Evolutionary conservation across 2,888 invertebrate species (phyloP).

Genomic region (Sinhomidia bicolor): DNA sequence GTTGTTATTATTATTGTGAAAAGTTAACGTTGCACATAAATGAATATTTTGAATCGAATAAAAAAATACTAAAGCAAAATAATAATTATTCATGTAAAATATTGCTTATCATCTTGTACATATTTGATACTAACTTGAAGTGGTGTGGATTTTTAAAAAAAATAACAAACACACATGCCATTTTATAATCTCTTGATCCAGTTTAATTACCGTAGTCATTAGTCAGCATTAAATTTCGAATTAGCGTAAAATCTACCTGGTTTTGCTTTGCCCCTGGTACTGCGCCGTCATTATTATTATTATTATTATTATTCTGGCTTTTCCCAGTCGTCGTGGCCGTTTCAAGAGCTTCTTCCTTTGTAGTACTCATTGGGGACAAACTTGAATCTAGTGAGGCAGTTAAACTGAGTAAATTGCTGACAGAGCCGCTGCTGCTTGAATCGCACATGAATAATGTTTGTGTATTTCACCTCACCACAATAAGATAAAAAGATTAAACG

Average conservation of each 20-base stretch:
- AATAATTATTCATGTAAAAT: too few species aligned
- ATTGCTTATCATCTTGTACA: too few species aligned
- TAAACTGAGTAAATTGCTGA: not conserved
- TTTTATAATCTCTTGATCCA: too few species aligned
- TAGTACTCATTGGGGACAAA: slow-evolving; percentile 55
- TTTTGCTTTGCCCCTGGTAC: slow-evolving; percentile 46
- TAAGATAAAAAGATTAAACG: not conserved
- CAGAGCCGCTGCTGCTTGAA: slow-evolving; percentile 39
- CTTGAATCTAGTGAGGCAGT: slow-evolving; percentile 42
- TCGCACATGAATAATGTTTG: slow-evolving; percentile 27
- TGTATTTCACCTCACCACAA: not conserved
- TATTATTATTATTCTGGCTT: too few species aligned
- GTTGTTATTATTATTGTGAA: too few species aligned
- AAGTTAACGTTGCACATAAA: too few species aligned
- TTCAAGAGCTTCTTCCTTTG: slow-evolving; percentile 56
- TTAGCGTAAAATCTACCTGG: slow-evolving; percentile 35
- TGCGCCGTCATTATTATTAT: slow-evolving; percentile 52
- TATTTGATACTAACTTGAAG: too few species aligned
- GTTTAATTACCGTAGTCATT: not conserved
- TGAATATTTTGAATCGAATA: too few species aligned
- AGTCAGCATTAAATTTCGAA: not conserved
- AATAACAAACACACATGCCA: too few species aligned
- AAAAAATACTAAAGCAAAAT: too few species aligned
- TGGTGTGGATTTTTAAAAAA: too few species aligned
- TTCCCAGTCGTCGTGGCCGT: slow-evolving; percentile 7